These are phyloP conservation scores for Lemur catta DNA, from an alignment of 2,797 vertebrate species.

Conservation along the genomic window DNA sequence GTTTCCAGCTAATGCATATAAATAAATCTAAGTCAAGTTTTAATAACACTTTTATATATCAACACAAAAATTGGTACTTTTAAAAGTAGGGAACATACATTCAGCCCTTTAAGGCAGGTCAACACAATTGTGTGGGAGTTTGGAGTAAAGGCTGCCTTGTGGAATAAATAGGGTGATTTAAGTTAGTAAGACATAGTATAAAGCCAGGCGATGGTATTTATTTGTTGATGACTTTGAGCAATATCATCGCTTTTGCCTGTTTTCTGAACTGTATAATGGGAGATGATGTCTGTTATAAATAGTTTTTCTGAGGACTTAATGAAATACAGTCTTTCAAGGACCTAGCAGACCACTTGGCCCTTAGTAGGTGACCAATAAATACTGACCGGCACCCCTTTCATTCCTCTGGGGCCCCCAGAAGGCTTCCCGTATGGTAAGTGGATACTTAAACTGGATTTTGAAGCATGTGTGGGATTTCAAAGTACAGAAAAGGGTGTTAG, in stretches of 20 bases:
- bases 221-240: not conserved
- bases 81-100: not conserved
- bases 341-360: not conserved
- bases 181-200: not conserved
- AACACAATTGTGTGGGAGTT: not conserved
- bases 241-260: not conserved
- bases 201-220: not conserved
- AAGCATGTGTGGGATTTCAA: not conserved
- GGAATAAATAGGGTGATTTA: not conserved
- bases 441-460: not conserved
- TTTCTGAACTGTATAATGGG: not conserved
- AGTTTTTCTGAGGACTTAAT: not conserved
- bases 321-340: not conserved
- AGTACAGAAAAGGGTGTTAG: not conserved
- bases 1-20: not conserved
- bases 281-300: not conserved
- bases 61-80: no score
- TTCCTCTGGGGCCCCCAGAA: not conserved
- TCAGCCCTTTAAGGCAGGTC: not conserved
- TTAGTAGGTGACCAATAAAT: not conserved
- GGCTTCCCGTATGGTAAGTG: not conserved
- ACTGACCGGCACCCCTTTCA: not conserved
- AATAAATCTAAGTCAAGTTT: not conserved
- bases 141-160: not conserved
- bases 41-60: not conserved